Evolutionary conservation across 2,888 invertebrate species (phyloP).

Genomic region (Torymus texanus): DNA sequence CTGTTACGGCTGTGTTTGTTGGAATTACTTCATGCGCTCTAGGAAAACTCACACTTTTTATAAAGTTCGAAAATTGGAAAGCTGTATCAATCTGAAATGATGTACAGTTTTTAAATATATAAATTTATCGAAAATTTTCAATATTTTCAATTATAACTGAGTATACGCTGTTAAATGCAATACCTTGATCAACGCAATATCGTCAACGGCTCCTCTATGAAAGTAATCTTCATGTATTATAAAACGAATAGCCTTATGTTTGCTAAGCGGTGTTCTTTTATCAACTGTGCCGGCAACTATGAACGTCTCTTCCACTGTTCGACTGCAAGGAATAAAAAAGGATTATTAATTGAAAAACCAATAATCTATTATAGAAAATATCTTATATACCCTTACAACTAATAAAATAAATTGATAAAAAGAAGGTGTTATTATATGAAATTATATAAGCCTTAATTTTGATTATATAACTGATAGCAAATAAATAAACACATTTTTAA

Average conservation of each 20-base stretch:
- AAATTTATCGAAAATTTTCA: too few relatives aligned
- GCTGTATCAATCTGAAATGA: constrained; percentile 31
- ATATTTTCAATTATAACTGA: background rate
- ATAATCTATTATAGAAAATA: too few relatives aligned
- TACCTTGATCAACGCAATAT: constrained; percentile 35
- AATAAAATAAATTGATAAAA: too few relatives aligned
- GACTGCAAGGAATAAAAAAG: background rate
- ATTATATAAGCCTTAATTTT: too few relatives aligned
- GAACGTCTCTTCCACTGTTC: background rate
- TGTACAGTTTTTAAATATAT: background rate
- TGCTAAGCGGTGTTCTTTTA: background rate
- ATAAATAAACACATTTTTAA: background rate
- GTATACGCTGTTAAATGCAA: background rate
- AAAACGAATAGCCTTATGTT: constrained; percentile 2
- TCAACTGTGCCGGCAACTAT: constrained; percentile 6
- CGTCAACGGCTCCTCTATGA: background rate
- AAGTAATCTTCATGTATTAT: constrained; percentile 21
- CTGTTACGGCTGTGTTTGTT: background rate
- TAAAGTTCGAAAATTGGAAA: constrained; percentile 8
- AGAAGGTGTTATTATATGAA: too few relatives aligned
- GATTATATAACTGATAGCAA: too few relatives aligned
- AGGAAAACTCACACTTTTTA: background rate
- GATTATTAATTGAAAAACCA: too few relatives aligned
- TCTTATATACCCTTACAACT: too few relatives aligned
- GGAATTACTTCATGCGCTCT: background rate